Base-by-base conservation (phyloP, 2,888 invertebrate genomes). In the Spatulosminthurus flaviceps region DNA sequence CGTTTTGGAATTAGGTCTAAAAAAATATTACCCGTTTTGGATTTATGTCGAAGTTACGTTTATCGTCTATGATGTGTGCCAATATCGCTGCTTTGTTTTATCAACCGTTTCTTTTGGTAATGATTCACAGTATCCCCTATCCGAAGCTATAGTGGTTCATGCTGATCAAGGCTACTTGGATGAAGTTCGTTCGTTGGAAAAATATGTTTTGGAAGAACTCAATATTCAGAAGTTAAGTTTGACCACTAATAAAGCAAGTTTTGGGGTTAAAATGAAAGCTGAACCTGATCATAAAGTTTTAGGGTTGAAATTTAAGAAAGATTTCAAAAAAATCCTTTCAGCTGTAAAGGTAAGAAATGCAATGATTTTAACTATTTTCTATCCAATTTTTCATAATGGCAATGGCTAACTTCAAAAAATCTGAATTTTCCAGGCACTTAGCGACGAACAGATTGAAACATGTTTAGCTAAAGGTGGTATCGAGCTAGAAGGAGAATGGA, bases 241-340 rank as follows among this genome's bases (percentile, higher is more conserved):
- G 0, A 95, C 96, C 1, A 92, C 92, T 61, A 95, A 99, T 86
- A 98, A 97, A 88, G 91, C 93, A 83, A 94, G 93, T 86, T 99
- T 96, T 88, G 97, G 96, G 1, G 94, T 99, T 29, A 92, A 92
- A 4, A 88, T 99, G 74, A 91, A 93, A 86, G 98, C 97, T 0
- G 97, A 98, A 87, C 97, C 98, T 0, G 97, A 99, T 88, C 95
- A 96, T 88, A 97, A 95, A 89, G 89, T 92, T 34, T 90, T 98
- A 16, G 99, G 98, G 0, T 91, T 93, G 16, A 91, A 96, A 80
- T 89, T 98, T 61, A 97, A 97, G 88, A 92, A 93, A 1, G 94
- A 95, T 86, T 95, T 97, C 86, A 98, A 98, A 88, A 90, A 92
- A 29, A 93, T 98, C 0, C 93, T 92, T 79, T 91, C 92, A 82